Conservation (phyloP, 2,888 invertebrate species). For the Petrolisthes manimaculis region DNA sequence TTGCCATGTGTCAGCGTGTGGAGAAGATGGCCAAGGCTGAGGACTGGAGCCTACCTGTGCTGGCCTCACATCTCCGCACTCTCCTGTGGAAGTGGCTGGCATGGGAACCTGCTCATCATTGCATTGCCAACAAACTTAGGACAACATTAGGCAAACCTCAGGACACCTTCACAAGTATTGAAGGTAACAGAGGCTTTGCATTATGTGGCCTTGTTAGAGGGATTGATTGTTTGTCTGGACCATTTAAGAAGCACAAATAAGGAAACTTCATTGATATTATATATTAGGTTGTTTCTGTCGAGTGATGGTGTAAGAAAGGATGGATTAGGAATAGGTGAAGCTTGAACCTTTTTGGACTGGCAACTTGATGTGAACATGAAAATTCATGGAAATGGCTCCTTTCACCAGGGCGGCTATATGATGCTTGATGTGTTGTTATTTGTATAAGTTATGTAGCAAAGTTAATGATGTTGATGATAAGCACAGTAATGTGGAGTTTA, state of each 20-base stretch:
- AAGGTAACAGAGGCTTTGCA: constrained; percentile 71
- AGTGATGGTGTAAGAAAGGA: too few relatives aligned
- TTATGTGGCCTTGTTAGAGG: neutral
- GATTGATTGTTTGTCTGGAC: neutral
- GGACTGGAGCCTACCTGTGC: constrained; percentile 56
- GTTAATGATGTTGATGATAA: too few relatives aligned
- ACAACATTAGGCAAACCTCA: constrained; percentile 95
- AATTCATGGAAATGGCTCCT: too few relatives aligned
- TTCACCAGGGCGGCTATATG: too few relatives aligned
- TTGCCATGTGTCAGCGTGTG: constrained; percentile 52
- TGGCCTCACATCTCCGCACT: constrained; percentile 55
- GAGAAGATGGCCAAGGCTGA: constrained; percentile 60
- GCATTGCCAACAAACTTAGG: constrained; percentile 87
- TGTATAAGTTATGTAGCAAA: too few relatives aligned
- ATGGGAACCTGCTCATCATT: constrained; percentile 90
- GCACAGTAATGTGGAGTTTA: too few relatives aligned
- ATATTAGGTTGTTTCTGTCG: too few relatives aligned
- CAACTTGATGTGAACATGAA: too few relatives aligned
- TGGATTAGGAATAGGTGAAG: too few relatives aligned
- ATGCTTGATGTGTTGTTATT: too few relatives aligned
- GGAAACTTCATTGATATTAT: too few relatives aligned
- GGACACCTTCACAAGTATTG: constrained; percentile 89
- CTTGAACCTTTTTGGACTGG: too few relatives aligned
- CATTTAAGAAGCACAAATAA: neutral
- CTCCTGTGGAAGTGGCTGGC: constrained; percentile 80